Conservation (phyloP, 2,797 vertebrate species). For the Chaunax sp. region DNA sequence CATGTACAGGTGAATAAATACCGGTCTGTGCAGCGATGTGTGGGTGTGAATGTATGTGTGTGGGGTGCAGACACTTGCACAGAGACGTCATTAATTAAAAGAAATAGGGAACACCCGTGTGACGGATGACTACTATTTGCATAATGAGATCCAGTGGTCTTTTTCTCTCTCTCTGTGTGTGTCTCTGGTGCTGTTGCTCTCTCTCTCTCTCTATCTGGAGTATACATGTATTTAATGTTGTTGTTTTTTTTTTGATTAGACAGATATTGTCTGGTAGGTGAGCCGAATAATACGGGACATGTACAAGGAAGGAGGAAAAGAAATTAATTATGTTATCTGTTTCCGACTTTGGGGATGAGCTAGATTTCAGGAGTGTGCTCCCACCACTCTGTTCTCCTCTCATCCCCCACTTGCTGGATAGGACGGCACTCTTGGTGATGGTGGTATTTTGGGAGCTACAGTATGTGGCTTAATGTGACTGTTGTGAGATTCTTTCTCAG, state of each 20-base stretch:
- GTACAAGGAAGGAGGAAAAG: conserved; percentile 24
- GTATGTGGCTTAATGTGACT: conserved; percentile 42
- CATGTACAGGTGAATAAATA: conserved; percentile 33
- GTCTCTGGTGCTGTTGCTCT: neutral
- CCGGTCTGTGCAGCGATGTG: conserved; percentile 11
- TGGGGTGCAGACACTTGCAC: conserved; percentile 42
- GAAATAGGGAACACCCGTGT: conserved; percentile 77
- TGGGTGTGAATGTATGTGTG: conserved; percentile 44
- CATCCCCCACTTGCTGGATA: conserved; percentile 41
- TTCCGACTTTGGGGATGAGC: conserved; percentile 45
- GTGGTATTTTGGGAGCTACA: conserved; percentile 55
- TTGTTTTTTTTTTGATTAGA: conserved; percentile 60
- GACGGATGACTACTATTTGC: conserved; percentile 74
- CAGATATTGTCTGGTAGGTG: conserved; percentile 48
- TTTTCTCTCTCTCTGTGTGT: conserved; percentile 27
- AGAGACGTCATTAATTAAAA: conserved; percentile 80
- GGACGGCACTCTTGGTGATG: conserved; percentile 47
- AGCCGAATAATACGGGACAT: conserved; percentile 40
- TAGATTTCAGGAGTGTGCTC: conserved; percentile 47
- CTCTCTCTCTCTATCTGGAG: neutral
- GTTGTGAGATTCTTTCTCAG: conserved; percentile 28
- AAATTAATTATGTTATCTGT: conserved; percentile 26
- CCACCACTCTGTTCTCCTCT: conserved; percentile 24
- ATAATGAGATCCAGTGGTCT: conserved; percentile 72
- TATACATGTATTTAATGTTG: conserved; percentile 27